Conservation (phyloP, 2,888 invertebrate genomes). For the Metopia argyrocephala region DNA sequence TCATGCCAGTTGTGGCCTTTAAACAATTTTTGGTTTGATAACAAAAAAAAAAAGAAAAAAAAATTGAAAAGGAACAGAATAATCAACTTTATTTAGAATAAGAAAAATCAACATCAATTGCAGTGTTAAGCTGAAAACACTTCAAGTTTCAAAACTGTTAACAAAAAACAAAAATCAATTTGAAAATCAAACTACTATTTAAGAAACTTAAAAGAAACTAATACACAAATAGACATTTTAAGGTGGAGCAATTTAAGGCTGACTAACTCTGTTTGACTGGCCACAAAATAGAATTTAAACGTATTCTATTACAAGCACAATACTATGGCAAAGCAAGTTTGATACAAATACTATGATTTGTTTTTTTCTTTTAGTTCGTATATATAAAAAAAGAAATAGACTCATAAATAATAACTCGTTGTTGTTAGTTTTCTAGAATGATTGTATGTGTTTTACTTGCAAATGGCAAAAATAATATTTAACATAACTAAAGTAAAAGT, state of each 20-base stretch:
- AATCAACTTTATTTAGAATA: constrained; percentile 47
- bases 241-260: constrained; percentile 57
- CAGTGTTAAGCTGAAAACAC: background rate
- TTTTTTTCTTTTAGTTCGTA: background rate
- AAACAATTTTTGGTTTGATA: constrained; percentile 18
- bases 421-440: background rate
- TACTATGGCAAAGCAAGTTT: constrained; percentile 4
- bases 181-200: constrained; percentile 24
- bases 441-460: constrained; percentile 3
- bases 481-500: constrained; percentile 50
- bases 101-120: constrained; percentile 37
- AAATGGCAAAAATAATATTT: constrained; percentile 19
- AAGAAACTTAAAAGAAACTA: constrained; percentile 36
- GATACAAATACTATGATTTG: background rate
- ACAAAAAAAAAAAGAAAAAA: constrained; percentile 17
- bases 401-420: constrained; percentile 4
- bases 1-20: constrained; percentile 62
- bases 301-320: constrained; percentile 20
- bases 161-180: constrained; percentile 16
- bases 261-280: constrained; percentile 2
- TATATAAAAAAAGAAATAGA: background rate
- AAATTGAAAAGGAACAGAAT: constrained; percentile 37
- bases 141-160: constrained; percentile 35
- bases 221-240: constrained; percentile 44
- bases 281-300: constrained; percentile 28